phyloP scores from a whole-genome alignment of 2,113 vertebrate species.

The Pyrgilauda ruficollis region DNA sequence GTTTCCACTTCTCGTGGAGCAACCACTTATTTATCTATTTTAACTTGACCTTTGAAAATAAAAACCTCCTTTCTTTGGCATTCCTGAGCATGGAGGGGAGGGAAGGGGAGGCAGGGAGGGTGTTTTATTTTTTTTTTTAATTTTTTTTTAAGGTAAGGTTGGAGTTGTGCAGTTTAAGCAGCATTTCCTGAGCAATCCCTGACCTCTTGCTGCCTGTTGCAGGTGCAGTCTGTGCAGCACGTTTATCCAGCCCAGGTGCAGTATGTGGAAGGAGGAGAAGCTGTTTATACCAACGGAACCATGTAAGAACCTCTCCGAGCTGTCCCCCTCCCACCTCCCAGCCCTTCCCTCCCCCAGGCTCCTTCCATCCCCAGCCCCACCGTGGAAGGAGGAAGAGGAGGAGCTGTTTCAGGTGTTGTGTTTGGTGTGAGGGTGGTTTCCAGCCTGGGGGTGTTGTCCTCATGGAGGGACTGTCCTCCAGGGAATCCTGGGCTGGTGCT shows the following conservation, averaged over 20 bases:
- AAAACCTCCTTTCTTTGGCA: neutral
- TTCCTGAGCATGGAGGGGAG: neutral
- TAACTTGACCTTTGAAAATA: constrained; percentile 8
- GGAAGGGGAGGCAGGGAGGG: too few relatives aligned
- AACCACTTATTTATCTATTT: constrained; percentile 2
- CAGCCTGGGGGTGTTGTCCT: neutral
- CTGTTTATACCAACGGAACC: constrained; percentile 92
- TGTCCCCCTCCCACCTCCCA: neutral
- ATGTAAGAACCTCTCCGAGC: constrained; percentile 78
- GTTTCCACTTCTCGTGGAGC: constrained; percentile 31
- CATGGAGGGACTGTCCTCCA: neutral
- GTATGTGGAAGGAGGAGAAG: constrained; percentile 91
- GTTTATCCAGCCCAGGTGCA: constrained; percentile 93
- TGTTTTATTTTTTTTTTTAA: neutral
- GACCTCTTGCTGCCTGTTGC: constrained; percentile 16
- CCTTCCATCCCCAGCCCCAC: neutral
- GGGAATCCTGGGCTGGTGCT: neutral
- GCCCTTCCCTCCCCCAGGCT: neutral
- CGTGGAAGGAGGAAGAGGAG: neutral
- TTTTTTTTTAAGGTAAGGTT: neutral
- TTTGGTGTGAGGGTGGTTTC: neutral
- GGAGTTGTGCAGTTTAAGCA: neutral
- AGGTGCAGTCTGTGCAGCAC: constrained; percentile 91
- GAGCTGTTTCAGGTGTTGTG: accelerated
- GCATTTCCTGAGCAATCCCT: neutral